phyloP scores from a whole-genome alignment of 1,140 invertebrate genomes.

The Kradibia gibbosae region DNA sequence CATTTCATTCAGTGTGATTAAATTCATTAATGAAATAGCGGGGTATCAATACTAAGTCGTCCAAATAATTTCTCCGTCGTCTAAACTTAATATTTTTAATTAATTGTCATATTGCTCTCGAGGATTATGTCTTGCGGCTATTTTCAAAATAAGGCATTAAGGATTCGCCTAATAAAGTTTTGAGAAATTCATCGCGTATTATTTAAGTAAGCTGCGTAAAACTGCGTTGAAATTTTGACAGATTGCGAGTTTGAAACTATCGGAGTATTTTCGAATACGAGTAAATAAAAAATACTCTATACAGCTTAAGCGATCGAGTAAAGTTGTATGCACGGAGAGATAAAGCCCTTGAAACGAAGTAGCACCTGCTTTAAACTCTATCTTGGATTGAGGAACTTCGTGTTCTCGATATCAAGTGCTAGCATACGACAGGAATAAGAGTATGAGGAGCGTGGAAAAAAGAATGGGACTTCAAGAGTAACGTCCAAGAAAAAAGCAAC shows the following conservation, averaged over 20 bases:
- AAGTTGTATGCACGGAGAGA: too few relatives aligned
- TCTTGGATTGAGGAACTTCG: too few relatives aligned
- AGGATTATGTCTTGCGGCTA: neutral
- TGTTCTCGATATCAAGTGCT: neutral
- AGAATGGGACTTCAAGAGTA: neutral
- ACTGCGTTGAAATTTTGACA: constrained; percentile 48
- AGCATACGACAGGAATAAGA: neutral
- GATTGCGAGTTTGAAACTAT: constrained; percentile 9
- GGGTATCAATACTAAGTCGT: constrained; percentile 69
- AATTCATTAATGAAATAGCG: constrained; percentile 73
- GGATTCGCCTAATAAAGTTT: constrained; percentile 63
- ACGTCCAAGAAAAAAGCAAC: neutral
- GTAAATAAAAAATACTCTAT: too few relatives aligned
- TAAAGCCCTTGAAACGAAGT: too few relatives aligned
- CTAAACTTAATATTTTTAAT: constrained; percentile 45
- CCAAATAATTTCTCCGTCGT: constrained; percentile 61
- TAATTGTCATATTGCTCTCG: constrained; percentile 33
- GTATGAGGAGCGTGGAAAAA: constrained; percentile 33
- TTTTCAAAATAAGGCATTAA: neutral
- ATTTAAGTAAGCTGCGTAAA: too few relatives aligned
- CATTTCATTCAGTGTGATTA: constrained; percentile 72
- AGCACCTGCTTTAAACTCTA: too few relatives aligned
- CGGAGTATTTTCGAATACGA: too few relatives aligned
- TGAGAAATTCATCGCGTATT: constrained; percentile 64
- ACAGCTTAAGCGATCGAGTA: too few relatives aligned